Evolutionary conservation across 2,888 invertebrate genomes (phyloP).

Genomic region (Volucella inflata): DNA sequence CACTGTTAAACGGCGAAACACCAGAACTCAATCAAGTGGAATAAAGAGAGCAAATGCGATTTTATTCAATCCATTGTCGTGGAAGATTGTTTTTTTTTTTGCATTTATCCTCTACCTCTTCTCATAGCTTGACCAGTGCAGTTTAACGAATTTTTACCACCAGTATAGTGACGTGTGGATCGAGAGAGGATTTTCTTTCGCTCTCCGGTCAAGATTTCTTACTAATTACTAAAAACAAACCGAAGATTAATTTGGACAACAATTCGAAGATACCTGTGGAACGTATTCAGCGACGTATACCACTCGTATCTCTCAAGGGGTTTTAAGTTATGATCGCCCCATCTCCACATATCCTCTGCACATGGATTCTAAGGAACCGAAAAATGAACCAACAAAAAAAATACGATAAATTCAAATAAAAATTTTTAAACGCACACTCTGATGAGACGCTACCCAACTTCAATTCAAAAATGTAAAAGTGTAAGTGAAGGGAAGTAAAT

Average conservation of each 20-base stretch:
- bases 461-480: conserved; percentile 50
- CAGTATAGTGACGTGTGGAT: conserved; percentile 36
- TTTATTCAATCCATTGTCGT: neutral
- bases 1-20: conserved; percentile 3
- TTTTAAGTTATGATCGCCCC: conserved; percentile 52
- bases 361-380: conserved; percentile 40
- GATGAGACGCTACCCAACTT: conserved; percentile 3
- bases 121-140: conserved; percentile 14
- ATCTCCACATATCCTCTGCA: conserved; percentile 39
- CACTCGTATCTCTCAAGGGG: neutral
- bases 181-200: conserved; percentile 33
- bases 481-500: conserved; percentile 74
- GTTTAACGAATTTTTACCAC: conserved; percentile 11
- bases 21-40: conserved; percentile 55
- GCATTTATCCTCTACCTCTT: neutral
- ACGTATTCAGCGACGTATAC: conserved; percentile 1
- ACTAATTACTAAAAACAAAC: conserved; percentile 30
- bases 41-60: conserved; percentile 58
- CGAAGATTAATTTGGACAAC: conserved; percentile 13
- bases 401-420: conserved; percentile 35
- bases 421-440: conserved; percentile 67
- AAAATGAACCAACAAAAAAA: conserved; percentile 1
- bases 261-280: conserved; percentile 44
- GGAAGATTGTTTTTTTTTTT: conserved; percentile 19
- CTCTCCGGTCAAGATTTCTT: neutral